A percentile compares a stretch with the other conserved stretches of the same genome.
Conservation (phyloP, 2,797 vertebrate genomes). For the Neosilurus mollespiculum region DNA sequence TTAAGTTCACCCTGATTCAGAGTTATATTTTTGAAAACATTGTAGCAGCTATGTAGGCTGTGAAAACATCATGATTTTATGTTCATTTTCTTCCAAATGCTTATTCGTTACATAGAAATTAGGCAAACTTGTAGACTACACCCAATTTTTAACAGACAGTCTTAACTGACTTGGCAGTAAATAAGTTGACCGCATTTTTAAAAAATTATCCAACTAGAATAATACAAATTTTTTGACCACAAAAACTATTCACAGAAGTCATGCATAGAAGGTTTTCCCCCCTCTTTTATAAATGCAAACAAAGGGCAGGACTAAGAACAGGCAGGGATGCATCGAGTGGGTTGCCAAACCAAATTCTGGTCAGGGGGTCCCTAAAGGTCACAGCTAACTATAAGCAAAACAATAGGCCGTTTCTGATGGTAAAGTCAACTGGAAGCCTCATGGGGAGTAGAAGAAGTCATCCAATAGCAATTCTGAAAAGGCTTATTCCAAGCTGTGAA, state of each 20-base stretch:
- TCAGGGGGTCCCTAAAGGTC: slow-evolving; percentile 34
- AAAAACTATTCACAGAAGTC: slow-evolving; percentile 21
- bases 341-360: slow-evolving; percentile 31
- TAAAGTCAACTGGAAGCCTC: slow-evolving; percentile 20
- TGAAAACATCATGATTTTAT: background rate
- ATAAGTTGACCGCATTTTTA: background rate
- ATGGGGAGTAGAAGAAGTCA: slow-evolving; percentile 11
- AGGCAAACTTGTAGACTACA: background rate
- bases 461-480: slow-evolving; percentile 15
- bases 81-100: background rate
- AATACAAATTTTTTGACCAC: slow-evolving; percentile 6
- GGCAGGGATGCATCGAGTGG: background rate
- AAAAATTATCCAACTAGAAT: slow-evolving; percentile 1
- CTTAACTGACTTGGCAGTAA: background rate
- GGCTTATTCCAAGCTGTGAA: slow-evolving; percentile 5
- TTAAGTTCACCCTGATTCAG: background rate
- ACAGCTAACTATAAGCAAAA: slow-evolving; percentile 31
- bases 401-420: slow-evolving; percentile 37
- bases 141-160: background rate
- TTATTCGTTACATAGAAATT: background rate
- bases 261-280: too few relatives aligned
- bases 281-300: slow-evolving; percentile 25
- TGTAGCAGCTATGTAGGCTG: background rate
- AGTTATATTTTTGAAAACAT: background rate
- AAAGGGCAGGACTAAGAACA: slow-evolving; percentile 22